These are phyloP conservation scores for Hesperia comma DNA, from an alignment of 2,888 invertebrate species.

Conservation along the genomic window DNA sequence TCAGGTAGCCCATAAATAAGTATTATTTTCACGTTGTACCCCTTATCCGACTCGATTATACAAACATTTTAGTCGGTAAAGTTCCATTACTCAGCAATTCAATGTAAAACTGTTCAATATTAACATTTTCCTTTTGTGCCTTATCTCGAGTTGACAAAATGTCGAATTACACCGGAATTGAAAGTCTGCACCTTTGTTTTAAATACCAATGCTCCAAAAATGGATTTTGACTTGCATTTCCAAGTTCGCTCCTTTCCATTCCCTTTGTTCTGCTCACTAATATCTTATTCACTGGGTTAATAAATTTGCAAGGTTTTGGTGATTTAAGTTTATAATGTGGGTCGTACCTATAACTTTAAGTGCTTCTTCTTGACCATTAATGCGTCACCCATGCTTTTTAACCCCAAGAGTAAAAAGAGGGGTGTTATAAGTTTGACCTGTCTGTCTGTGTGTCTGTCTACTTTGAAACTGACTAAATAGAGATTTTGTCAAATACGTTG, in stretches of 20 bases:
- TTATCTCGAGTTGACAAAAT: slow-evolving; percentile 20
- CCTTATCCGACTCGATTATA: slow-evolving; percentile 8
- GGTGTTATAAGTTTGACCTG: no score
- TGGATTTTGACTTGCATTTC: slow-evolving; percentile 18
- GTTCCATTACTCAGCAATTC: slow-evolving; percentile 22
- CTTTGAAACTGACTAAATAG: no score
- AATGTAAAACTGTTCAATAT: slow-evolving; percentile 18
- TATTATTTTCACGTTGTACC: slow-evolving; percentile 8
- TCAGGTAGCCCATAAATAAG: not conserved
- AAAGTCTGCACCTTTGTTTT: slow-evolving; percentile 35
- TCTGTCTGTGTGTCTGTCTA: no score
- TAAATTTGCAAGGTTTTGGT: slow-evolving; percentile 1
- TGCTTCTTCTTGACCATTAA: no score
- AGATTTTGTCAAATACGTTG: no score
- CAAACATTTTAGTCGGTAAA: slow-evolving; percentile 6
- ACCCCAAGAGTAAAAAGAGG: no score
- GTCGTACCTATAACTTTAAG: no score
- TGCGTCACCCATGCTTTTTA: no score
- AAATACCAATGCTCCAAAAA: slow-evolving; percentile 27
- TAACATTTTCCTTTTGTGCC: slow-evolving; percentile 17
- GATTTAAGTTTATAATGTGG: not conserved
- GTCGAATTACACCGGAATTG: slow-evolving; percentile 25
- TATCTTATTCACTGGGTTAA: slow-evolving; percentile 25
- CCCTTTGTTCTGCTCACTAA: slow-evolving; percentile 4
- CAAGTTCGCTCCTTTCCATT: not conserved